Evolutionary conservation across 2,888 invertebrate genomes (phyloP).

Genomic region (Lochmaea crataegi): DNA sequence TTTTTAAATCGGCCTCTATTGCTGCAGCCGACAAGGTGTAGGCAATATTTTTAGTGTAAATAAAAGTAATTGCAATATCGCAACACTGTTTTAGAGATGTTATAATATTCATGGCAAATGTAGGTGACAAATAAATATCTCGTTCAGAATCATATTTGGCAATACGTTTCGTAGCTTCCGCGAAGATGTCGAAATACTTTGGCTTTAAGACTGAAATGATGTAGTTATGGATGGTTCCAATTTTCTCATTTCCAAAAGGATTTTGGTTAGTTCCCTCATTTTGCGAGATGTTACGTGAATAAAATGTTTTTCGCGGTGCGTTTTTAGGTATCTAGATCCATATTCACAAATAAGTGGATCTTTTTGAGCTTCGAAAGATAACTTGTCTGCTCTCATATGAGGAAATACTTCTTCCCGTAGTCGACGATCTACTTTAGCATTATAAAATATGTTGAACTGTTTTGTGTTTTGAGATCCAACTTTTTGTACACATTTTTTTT

Average conservation of each 20-base stretch:
- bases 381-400: constrained; percentile 35
- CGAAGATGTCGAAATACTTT: constrained; percentile 11
- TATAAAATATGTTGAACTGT: not conserved
- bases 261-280: constrained; percentile 25
- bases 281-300: constrained; percentile 18
- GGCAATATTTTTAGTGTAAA: constrained; percentile 1
- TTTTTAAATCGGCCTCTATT: constrained; percentile 42
- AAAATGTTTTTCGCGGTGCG: constrained; percentile 41
- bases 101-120: constrained; percentile 28
- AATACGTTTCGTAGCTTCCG: constrained; percentile 9
- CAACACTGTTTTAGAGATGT: constrained; percentile 34
- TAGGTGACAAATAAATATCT: constrained; percentile 2
- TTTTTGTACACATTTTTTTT: constrained; percentile 25
- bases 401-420: constrained; percentile 35
- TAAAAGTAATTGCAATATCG: constrained; percentile 7
- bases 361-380: constrained; percentile 36
- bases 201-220: constrained; percentile 17
- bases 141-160: constrained; percentile 9
- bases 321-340: constrained; percentile 42
- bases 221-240: constrained; percentile 27
- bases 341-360: constrained; percentile 33
- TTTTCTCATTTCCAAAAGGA: constrained; percentile 40
- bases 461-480: constrained; percentile 7
- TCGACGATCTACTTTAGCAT: constrained; percentile 30
- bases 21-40: constrained; percentile 20